These are phyloP conservation scores for Paramormyrops hopkinsi DNA, from an alignment of 2,797 vertebrate species.

Conservation along the genomic window DNA sequence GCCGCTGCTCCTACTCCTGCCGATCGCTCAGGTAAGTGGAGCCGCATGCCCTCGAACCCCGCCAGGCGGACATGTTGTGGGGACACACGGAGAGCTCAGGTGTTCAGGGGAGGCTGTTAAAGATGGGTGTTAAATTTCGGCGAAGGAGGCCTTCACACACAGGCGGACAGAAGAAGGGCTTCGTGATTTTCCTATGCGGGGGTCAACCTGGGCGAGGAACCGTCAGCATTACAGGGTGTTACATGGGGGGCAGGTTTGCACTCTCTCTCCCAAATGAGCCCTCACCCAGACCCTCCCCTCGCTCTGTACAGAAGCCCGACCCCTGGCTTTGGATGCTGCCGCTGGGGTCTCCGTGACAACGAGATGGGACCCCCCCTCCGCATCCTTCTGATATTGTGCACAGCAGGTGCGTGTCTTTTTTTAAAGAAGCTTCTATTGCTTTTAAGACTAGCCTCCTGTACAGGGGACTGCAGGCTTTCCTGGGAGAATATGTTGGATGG, in stretches of 20 bases:
- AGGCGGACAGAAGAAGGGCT: neutral
- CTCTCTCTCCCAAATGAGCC: neutral
- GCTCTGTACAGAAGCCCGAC: neutral
- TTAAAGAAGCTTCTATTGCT: neutral
- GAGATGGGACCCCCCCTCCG: conserved; percentile 26
- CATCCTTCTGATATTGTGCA: conserved; percentile 33
- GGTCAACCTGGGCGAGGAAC: neutral
- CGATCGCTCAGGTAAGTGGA: neutral
- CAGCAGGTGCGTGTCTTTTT: conserved; percentile 40
- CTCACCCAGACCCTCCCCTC: neutral
- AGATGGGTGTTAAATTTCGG: neutral
- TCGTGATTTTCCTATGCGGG: neutral
- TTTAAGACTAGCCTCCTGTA: neutral
- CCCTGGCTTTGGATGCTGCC: neutral
- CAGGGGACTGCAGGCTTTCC: neutral
- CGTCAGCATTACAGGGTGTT: neutral
- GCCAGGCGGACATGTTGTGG: no score
- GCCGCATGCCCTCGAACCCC: neutral
- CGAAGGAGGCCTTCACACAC: neutral
- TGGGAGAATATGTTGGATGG: neutral
- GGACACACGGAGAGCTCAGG: neutral
- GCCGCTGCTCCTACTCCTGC: neutral
- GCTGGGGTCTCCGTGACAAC: conserved; percentile 28
- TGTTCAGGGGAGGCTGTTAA: neutral
- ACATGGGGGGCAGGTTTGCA: neutral